Conservation (phyloP, 2,113 vertebrate species). For the Tragelaphus imberbis region DNA sequence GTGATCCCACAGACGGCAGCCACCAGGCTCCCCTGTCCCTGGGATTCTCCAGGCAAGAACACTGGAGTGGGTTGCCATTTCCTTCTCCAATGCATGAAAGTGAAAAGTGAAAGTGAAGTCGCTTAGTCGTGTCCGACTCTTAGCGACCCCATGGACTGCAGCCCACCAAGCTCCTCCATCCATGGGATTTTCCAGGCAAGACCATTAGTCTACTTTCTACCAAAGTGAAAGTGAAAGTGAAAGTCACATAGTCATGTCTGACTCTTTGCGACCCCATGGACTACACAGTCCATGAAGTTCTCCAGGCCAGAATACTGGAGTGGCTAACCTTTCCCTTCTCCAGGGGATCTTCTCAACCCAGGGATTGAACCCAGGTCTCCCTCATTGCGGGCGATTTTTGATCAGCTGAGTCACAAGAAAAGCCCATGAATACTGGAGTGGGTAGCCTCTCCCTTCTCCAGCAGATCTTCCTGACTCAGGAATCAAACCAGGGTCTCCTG, state of each 20-base stretch:
- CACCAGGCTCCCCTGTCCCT: too few species aligned
- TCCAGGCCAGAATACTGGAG: neutral
- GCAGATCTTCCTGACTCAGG: neutral
- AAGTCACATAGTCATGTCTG: neutral
- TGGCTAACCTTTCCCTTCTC: neutral
- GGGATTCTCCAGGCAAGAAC: too few species aligned
- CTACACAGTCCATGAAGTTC: neutral
- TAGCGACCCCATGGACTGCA: too few species aligned
- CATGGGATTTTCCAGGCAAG: too few species aligned
- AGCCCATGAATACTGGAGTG: neutral
- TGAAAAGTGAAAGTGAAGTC: too few species aligned
- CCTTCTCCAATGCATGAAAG: too few species aligned
- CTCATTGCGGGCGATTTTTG: accelerated
- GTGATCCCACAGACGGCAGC: too few species aligned
- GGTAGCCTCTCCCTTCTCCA: neutral
- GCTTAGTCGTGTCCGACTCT: too few species aligned
- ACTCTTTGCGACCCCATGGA: neutral
- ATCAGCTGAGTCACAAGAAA: neutral
- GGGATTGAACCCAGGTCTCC: neutral
- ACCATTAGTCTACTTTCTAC: neutral
- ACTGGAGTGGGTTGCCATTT: too few species aligned
- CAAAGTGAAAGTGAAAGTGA: neutral
- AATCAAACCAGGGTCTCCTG: neutral
- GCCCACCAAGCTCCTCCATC: too few species aligned
- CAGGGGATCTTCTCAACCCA: neutral